Evolutionary conservation across 2,888 invertebrate genomes (phyloP), one percentile per base, ranked within the genome.

Genomic region (Drosophila ustulata): DNA sequence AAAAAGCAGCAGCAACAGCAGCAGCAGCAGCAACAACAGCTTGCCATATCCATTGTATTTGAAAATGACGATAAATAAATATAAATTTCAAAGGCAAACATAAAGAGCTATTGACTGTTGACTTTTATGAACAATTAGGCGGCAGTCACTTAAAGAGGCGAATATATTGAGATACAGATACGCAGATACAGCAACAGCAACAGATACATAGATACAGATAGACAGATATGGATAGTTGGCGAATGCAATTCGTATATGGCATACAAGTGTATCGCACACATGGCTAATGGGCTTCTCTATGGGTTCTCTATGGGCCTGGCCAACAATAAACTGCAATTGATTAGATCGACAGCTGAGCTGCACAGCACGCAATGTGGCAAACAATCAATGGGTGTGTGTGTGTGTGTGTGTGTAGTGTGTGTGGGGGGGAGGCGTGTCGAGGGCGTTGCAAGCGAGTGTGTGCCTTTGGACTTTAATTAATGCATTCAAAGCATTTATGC

Each of bases 401-500:
- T 18, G 64, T 53, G 26, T 18, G 7, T 34, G 34, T 18, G 23
- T 34, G 34, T 34, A 4, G 11, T 1, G 46, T 9, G 8, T 13
- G 63, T 65, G 58, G 65, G 30, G 30, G 9, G 30, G 41, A 62
- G 80, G 71, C 78, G 76, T 76, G 58, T 57, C 73, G 76, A 76
- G 80, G 71, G 84, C 80, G 82, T 81, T 83, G 62, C 76, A 71
- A 79, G 61, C 50, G 69, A 75, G 78, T 73, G 78, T 73, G 73
- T 78, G 80, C 82, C 77, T 80, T 80, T 88, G 80, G 88, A 89
- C 84, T 90, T 89, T 89, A 90, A 90, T 90, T 89, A 90, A 90
- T 89, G 89, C 86, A 84, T 89, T 89, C 77, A 72, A 87, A 83
- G 78, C 90, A 88, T 90, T 90, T 90, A 90, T 90, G 90, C 88